Evolutionary conservation across 1,140 invertebrate genomes (phyloP), one percentile per base, ranked within the genome.

Genomic region (Whitmania pigra): DNA sequence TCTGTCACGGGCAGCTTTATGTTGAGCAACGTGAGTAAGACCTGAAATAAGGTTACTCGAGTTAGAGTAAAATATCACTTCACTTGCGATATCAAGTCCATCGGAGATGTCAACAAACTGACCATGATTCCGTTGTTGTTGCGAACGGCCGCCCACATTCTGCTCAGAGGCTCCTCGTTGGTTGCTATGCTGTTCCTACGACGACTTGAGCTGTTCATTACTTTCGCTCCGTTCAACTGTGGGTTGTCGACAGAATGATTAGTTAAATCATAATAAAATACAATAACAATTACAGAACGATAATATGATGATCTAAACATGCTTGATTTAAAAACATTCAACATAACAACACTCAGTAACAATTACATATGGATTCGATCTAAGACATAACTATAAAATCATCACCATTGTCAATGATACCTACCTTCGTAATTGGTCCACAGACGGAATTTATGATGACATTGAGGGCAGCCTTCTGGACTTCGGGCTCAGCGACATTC

Each of bases 71-170:
- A 66, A 69, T 53, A 69, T 43, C 40, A 13, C 40, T 43, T n/a
- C n/a, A n/a, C n/a, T n/a, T n/a, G n/a, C n/a, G n/a, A n/a, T n/a
- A n/a, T n/a, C n/a, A n/a, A n/a, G n/a, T n/a, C n/a, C 31, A 36
- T 36, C 31, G 6, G 6, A 2, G 6, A 36, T 36, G 31, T 36
- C 31, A 36, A 36, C 31, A 36, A 36, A 36, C 83, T 80, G 79
- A 92, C 91, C 89, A 95, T 94, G 71, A 96, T 95, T n/a, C 93
- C 93, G 83, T 95, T 96, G 81, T 94, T 95, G 1, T 88, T 88
- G 74, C 94, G 84, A 4, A 95, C 88, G 75, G 89, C 89, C 80
- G 94, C 92, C 93, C 93, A 97, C 43, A 97, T 88, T 80, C 90
- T 91, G 78, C 89, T 88, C 72, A 94, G 88, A 4, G 94, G 83